A percentile compares a stretch with the other conserved stretches of the same genome.
These are phyloP conservation scores for Zele albiditarsus DNA, from an alignment of 2,888 invertebrate genomes.

Conservation along the genomic window DNA sequence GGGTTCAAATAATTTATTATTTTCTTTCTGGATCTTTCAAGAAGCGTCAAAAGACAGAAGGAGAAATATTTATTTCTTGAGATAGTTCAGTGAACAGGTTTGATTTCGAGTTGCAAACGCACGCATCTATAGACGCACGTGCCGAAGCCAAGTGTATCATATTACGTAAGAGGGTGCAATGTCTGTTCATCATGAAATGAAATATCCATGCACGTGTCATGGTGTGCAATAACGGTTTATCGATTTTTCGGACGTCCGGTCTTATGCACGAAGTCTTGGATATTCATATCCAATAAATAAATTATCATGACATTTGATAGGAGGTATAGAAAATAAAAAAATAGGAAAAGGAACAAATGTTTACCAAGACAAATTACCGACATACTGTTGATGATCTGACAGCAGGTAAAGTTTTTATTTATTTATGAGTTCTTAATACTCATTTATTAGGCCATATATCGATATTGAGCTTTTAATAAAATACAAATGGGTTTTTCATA, in stretches of 20 bases:
- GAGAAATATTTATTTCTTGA: background rate
- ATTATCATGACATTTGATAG: background rate
- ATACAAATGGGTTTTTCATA: conserved; percentile 39
- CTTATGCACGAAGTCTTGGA: background rate
- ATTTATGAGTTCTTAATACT: conserved; percentile 1
- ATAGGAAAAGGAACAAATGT: background rate
- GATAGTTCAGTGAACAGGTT: background rate
- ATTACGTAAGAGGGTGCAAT: conserved; percentile 53
- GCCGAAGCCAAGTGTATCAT: conserved; percentile 62
- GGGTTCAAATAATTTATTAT: too few species aligned
- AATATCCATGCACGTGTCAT: conserved; percentile 39
- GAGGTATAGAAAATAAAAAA: background rate
- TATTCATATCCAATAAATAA: background rate
- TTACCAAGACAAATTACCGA: background rate
- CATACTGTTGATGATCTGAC: background rate
- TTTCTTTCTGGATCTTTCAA: too few species aligned
- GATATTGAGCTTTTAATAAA: conserved; percentile 36
- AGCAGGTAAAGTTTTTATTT: background rate
- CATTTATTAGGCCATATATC: conserved; percentile 34
- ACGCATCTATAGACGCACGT: conserved; percentile 56
- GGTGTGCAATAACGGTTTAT: conserved; percentile 55
- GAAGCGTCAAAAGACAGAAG: too few species aligned
- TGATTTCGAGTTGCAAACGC: background rate
- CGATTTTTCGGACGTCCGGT: conserved; percentile 45
- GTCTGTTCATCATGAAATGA: conserved; percentile 12